Conservation (phyloP, 1,140 invertebrate genomes). For the Diploscapter pachys region DNA sequence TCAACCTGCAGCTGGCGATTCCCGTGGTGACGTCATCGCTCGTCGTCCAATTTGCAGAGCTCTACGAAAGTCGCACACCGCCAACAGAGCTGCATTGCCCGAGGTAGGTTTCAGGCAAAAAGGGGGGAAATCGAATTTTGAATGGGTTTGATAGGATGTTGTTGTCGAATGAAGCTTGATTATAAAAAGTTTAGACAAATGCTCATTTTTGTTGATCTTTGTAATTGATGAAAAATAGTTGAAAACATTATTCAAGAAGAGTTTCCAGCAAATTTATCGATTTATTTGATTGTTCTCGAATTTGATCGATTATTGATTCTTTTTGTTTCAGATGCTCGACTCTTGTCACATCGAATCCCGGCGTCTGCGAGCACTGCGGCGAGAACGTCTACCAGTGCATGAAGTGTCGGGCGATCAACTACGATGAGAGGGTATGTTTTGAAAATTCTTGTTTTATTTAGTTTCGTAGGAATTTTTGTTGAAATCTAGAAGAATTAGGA, state of each 20-base stretch:
- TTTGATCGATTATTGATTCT: no score
- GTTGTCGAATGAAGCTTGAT: no score
- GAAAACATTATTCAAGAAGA: no score
- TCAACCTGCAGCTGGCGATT: conserved; percentile 69
- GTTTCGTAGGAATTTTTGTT: conserved; percentile 1
- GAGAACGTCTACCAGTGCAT: conserved; percentile 98
- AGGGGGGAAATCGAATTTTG: no score
- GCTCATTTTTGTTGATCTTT: no score
- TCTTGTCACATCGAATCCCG: conserved; percentile 82
- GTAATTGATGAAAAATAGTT: no score
- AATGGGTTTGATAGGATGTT: no score
- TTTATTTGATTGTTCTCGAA: no score
- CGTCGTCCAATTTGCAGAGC: conserved; percentile 98
- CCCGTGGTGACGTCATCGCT: conserved; percentile 94
- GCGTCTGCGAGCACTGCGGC: conserved; percentile 93
- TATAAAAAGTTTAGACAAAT: no score
- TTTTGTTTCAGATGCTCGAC: conserved; percentile 26
- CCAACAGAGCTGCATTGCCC: conserved; percentile 81
- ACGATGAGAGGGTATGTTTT: conserved; percentile 77
- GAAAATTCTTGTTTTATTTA: neutral
- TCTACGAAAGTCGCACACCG: conserved; percentile 78
- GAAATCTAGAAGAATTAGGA: neutral
- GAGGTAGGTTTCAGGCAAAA: conserved; percentile 57
- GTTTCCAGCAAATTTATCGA: no score
- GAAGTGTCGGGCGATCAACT: conserved; percentile 94